Base-by-base conservation (phyloP, 1,140 invertebrate species). In the Hypothenemus hampei region DNA sequence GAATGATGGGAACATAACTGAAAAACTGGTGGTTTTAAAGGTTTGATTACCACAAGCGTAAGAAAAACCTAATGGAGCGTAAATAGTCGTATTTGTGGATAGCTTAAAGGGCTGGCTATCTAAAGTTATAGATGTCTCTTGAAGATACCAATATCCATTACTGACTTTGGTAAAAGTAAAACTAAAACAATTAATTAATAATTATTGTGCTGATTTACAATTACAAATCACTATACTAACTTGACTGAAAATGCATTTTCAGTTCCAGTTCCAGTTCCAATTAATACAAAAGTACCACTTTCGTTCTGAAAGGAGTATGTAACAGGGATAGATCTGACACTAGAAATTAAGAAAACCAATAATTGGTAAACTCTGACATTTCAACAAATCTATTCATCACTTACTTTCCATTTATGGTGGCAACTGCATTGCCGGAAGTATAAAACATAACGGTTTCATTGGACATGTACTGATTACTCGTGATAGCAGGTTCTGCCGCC, bases 1-100 rank as follows among this genome's bases (percentile, higher is more conserved):
- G 29, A 68, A 65, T 22, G 53, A 45, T 33, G 48, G 55, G 7
- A 68, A 52, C 3, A 23, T 55, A 26, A 59, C 20, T 8, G 15
- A 24, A 15, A 57, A 29, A 24, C 24, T 45, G 10, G 10, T 37
- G 49, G 19, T 53, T 33, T 31, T 39, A 31, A 65, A 61, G 3
- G 29, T 45, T 51, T 59, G 59, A 39, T 62, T 60, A 40, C 39
- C 57, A 61, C 70, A 72, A 56, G 65, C 62, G 53, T 67, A 72
- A 6, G 70, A 71, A 55, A 72, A 72, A 8, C 44, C 40, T 1
- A 37, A 18, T 40, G 67, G 68, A 21, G 64, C 65, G 61, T 59
- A 62, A 10, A 67, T 45, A 20, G 64, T 45, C 11, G 24, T 48
- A 43, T 35, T 45, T n/a, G n/a, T n/a, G n/a, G n/a, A n/a, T n/a